Evolutionary conservation across 1,140 invertebrate genomes (phyloP), one percentile per base, ranked within the genome.

Genomic region (Holotrichia oblita): DNA sequence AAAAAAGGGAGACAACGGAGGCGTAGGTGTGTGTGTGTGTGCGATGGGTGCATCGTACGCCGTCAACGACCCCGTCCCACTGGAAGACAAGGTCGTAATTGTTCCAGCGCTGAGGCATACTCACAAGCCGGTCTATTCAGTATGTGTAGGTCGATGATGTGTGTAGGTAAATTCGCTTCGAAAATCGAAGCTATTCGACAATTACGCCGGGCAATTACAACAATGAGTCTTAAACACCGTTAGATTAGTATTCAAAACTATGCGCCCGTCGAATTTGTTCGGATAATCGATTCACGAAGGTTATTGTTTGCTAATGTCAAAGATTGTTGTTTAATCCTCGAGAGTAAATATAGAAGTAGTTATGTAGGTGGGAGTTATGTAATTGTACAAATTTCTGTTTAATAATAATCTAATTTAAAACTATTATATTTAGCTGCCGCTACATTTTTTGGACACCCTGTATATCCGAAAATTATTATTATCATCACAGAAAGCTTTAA

Each of bases 51-150:
- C 61, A 69, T 69, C 61, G 61, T 27, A n/a, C 61, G 20, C 61
- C 61, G 61, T 69, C 61, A 69, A 69, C 20, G 27, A 69, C 61
- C 61, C 61, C 61, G 61, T 27, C 61, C 61, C 22, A 69, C 14
- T 55, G 22, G 61, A 69, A 27, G 27, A 22, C 61, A 69, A 69
- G 61, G 61, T 22, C 61, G 61, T 69, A n/a, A 6, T 69, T 27
- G 27, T 34, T 34, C 17, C 61, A 10, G 61, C 61, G n/a, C 22
- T 48, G 22, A 69, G 4, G 59, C 8, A n/a, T 64, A 64, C 24
- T 17, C 24, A 14, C 8, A 64, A 22, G 27, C 27, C 27, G 2
- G 27, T n/a, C n/a, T n/a, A n/a, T n/a, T n/a, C 27, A 34, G 27
- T 34, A n/a, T 34, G 27, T 22, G 27, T 69, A 69, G 20, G 27